A percentile compares a stretch with the other conserved stretches of the same genome.
phyloP scores from a whole-genome alignment of 2,888 invertebrate genomes.

The Merodon equestris region DNA sequence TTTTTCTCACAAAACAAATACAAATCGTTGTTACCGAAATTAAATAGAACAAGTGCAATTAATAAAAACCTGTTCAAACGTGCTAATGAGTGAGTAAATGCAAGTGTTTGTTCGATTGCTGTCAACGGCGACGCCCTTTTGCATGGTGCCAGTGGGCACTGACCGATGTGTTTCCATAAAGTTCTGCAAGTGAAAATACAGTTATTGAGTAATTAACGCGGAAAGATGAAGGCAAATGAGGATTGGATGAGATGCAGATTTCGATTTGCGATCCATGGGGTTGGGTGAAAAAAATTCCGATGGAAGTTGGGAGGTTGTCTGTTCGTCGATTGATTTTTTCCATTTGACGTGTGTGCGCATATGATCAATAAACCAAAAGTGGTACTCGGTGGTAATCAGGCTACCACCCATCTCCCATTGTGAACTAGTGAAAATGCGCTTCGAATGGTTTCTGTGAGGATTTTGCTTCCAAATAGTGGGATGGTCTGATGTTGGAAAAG shows the following conservation, averaged over 20 bases:
- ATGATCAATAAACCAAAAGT: slow-evolving; percentile 58
- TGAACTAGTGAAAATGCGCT: not conserved
- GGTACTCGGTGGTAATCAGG: slow-evolving; percentile 8
- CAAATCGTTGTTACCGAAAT: slow-evolving; percentile 31
- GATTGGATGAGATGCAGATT: not conserved
- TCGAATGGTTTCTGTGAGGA: too few species aligned
- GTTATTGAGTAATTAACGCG: slow-evolving; percentile 50
- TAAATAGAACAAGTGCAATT: slow-evolving; percentile 55
- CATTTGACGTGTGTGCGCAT: slow-evolving; percentile 46
- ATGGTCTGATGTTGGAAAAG: too few species aligned
- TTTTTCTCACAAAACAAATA: slow-evolving; percentile 9
- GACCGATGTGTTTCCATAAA: slow-evolving; percentile 19
- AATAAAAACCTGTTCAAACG: slow-evolving; percentile 4
- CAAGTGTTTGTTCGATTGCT: slow-evolving; percentile 31
- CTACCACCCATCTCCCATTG: not conserved
- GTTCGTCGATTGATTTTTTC: slow-evolving; percentile 58
- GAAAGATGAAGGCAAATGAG: not conserved
- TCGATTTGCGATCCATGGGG: not conserved
- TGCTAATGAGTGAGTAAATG: slow-evolving; percentile 19
- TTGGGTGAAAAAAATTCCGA: not conserved
- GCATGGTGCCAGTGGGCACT: too few species aligned
- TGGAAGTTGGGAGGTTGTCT: not conserved
- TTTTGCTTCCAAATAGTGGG: too few species aligned
- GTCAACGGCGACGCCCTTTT: slow-evolving; percentile 67
- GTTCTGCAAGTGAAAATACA: slow-evolving; percentile 31